These are phyloP conservation scores for Elaphurus davidianus DNA, from an alignment of 2,113 vertebrate genomes.

Conservation along the genomic window DNA sequence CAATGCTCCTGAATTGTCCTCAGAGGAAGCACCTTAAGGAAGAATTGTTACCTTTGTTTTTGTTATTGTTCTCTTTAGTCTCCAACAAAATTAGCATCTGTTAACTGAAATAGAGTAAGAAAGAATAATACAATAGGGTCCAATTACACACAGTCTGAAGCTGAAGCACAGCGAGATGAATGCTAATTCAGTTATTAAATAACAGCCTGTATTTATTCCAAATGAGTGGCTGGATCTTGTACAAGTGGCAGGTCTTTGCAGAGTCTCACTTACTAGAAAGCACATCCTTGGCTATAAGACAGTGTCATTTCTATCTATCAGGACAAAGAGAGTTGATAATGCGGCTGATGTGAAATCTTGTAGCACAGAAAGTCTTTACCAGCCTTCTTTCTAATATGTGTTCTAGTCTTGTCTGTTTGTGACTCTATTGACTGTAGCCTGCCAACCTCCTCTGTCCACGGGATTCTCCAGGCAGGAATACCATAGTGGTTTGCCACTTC, in stretches of 20 bases:
- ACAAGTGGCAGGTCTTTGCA: not conserved
- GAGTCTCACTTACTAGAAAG: not conserved
- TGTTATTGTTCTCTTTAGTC: constrained; percentile 45
- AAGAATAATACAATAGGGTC: constrained; percentile 6
- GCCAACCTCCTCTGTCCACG: not conserved
- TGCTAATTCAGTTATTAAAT: not conserved
- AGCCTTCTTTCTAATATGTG: not conserved
- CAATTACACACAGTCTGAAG: not conserved
- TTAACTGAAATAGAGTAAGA: constrained; percentile 28
- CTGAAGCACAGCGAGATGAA: constrained; percentile 11
- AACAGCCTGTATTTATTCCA: constrained; percentile 37
- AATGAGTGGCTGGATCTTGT: not conserved
- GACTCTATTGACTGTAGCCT: not conserved
- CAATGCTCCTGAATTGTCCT: not conserved
- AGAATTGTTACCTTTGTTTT: constrained; percentile 34
- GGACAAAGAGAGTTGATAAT: not conserved
- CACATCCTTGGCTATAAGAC: not conserved
- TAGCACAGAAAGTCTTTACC: not conserved
- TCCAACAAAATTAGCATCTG: constrained; percentile 49
- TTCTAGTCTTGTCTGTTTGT: not conserved
- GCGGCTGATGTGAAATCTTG: not conserved
- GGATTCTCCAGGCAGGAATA: not conserved
- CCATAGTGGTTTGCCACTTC: not conserved
- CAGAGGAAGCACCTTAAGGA: not conserved
- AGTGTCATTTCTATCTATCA: not conserved